Conservation (phyloP, 35 echinoderm and acorn worm genomes). For the Hemicentrotus pulcherrimus region DNA sequence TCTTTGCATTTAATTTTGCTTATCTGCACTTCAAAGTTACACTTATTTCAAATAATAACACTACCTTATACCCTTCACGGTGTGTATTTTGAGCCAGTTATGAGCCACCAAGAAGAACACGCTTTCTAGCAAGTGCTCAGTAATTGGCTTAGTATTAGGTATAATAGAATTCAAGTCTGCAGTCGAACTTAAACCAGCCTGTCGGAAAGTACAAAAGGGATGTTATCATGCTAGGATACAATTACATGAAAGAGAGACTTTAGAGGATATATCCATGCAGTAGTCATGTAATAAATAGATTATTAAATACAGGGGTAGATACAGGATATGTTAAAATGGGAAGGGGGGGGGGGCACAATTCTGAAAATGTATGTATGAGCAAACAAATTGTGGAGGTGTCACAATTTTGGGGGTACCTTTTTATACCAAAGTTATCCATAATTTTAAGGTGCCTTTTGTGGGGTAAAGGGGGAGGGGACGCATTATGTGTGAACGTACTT, state of each 20-base stretch:
- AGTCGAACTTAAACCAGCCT: neutral
- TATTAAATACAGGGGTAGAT: neutral
- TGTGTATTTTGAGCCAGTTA: neutral
- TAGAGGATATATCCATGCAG: neutral
- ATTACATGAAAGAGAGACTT: neutral
- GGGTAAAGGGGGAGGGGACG: too few species aligned
- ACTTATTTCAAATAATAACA: neutral
- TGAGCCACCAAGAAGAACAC: neutral
- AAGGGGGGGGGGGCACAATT: too few species aligned
- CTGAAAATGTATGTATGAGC: too few species aligned
- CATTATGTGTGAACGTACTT: too few species aligned
- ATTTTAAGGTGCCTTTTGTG: too few species aligned
- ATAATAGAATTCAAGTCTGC: neutral
- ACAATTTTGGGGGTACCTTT: too few species aligned
- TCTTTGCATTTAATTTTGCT: neutral
- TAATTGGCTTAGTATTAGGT: slow-evolving; percentile 9
- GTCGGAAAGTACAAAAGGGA: neutral
- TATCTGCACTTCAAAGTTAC: neutral
- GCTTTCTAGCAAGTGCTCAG: neutral
- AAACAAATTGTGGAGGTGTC: too few species aligned
- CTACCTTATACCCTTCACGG: too few species aligned
- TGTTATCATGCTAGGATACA: neutral
- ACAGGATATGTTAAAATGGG: too few species aligned
- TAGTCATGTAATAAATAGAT: neutral
- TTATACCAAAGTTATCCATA: too few species aligned